These are phyloP conservation scores for Bombylius major DNA, from an alignment of 2,888 invertebrate species.

Conservation along the genomic window DNA sequence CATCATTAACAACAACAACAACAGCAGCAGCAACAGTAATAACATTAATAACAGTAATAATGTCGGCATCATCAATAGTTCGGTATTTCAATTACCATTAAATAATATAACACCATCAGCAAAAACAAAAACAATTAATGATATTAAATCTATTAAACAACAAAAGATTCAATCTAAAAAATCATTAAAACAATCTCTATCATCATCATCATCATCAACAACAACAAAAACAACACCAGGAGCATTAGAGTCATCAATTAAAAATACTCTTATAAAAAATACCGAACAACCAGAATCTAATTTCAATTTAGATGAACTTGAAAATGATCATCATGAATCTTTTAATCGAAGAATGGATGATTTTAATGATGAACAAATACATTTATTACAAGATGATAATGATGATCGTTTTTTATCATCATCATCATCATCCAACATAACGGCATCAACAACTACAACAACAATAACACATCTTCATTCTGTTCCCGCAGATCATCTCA, in stretches of 20 bases:
- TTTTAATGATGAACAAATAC: constrained; percentile 26
- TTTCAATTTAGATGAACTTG: constrained; percentile 33
- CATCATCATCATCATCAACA: neutral
- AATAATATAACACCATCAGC: no score
- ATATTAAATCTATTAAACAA: neutral
- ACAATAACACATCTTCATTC: neutral
- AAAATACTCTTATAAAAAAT: neutral
- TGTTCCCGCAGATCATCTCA: neutral
- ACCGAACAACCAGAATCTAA: constrained; percentile 20
- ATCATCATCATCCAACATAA: neutral
- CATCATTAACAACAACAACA: neutral
- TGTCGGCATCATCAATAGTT: no score
- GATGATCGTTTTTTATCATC: constrained; percentile 3
- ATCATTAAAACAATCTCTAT: neutral
- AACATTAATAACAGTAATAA: no score
- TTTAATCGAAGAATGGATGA: constrained; percentile 26
- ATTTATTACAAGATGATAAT: constrained; percentile 22
- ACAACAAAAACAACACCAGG: neutral
- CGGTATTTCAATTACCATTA: no score
- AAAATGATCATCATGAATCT: constrained; percentile 26
- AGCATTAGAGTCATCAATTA: neutral
- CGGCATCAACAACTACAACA: no score
- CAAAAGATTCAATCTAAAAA: no score
- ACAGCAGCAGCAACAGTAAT: neutral
- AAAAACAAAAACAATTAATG: no score